Conservation (phyloP, 2,797 vertebrate genomes). For the Cacajao melanocephalus region DNA sequence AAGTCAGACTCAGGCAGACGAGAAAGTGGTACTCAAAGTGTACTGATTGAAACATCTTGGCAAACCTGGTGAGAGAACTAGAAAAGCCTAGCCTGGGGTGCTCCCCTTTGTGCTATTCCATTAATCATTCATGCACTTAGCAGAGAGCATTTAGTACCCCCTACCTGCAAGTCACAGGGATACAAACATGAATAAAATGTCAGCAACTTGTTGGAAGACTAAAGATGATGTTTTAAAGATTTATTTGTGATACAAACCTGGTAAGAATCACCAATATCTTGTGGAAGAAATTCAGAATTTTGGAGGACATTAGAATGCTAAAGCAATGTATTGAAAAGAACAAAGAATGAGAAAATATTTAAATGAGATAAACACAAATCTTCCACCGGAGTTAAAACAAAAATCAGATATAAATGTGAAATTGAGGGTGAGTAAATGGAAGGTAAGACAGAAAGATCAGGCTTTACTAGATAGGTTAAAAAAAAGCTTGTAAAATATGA, state of each 20-base stretch:
- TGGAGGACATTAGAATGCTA: neutral
- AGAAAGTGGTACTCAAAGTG: neutral
- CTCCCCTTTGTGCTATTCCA: neutral
- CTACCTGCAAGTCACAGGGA: neutral
- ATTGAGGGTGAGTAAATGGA: accelerated
- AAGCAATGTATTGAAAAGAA: neutral
- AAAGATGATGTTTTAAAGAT: neutral
- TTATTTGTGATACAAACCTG: neutral
- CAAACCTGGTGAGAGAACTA: neutral
- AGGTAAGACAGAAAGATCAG: neutral
- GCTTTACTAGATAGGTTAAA: neutral
- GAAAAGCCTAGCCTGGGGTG: neutral
- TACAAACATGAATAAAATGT: neutral
- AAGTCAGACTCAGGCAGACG: neutral
- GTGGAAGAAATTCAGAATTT: neutral
- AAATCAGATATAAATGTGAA: neutral
- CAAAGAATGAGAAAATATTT: neutral
- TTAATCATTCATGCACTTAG: neutral
- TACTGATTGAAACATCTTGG: neutral
- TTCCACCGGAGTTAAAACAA: neutral
- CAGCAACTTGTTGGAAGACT: neutral
- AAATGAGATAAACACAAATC: neutral
- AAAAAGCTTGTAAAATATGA: neutral
- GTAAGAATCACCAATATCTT: neutral
- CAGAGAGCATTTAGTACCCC: neutral